A percentile compares a stretch with the other conserved stretches of the same genome.
These are phyloP conservation scores for Drosophila mauritiana DNA, from an alignment of 1,140 invertebrate genomes.

Conservation along the genomic window DNA sequence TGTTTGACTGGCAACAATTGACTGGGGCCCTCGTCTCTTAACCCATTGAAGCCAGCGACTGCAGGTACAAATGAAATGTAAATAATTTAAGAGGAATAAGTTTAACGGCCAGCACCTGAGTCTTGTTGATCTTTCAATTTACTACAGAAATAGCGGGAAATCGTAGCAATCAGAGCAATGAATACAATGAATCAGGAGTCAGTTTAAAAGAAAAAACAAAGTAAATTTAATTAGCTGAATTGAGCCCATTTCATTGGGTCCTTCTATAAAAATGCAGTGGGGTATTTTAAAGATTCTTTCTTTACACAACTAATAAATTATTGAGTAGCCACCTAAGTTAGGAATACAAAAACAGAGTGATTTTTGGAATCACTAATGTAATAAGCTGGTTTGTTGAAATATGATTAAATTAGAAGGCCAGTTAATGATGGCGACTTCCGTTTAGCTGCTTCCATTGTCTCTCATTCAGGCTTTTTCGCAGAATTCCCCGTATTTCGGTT, in stretches of 20 bases:
- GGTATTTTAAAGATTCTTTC: too few relatives aligned
- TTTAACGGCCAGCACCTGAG: slow-evolving; percentile 21
- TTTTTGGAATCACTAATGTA: too few relatives aligned
- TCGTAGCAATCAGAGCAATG: background rate
- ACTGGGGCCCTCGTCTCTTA: slow-evolving; percentile 46
- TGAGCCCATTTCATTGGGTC: too few relatives aligned
- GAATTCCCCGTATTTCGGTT: slow-evolving; percentile 6
- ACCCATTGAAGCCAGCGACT: slow-evolving; percentile 47
- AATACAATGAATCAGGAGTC: background rate
- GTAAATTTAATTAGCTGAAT: background rate
- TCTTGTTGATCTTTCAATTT: slow-evolving; percentile 48
- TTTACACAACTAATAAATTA: too few relatives aligned
- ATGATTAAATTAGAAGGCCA: slow-evolving; percentile 50
- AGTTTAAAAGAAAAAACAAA: background rate
- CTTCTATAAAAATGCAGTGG: too few relatives aligned
- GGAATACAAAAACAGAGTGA: too few relatives aligned
- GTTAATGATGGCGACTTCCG: slow-evolving; percentile 18
- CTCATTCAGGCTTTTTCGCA: background rate
- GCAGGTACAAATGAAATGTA: slow-evolving; percentile 54
- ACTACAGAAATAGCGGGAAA: slow-evolving; percentile 22
- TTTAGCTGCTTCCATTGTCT: slow-evolving; percentile 14
- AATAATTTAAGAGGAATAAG: slow-evolving; percentile 49
- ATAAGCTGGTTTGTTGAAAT: slow-evolving; percentile 41
- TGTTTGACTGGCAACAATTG: slow-evolving; percentile 74
- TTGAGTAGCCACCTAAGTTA: too few relatives aligned